These are phyloP conservation scores for Protonemura montana DNA, from an alignment of 2,888 invertebrate species.

Conservation along the genomic window DNA sequence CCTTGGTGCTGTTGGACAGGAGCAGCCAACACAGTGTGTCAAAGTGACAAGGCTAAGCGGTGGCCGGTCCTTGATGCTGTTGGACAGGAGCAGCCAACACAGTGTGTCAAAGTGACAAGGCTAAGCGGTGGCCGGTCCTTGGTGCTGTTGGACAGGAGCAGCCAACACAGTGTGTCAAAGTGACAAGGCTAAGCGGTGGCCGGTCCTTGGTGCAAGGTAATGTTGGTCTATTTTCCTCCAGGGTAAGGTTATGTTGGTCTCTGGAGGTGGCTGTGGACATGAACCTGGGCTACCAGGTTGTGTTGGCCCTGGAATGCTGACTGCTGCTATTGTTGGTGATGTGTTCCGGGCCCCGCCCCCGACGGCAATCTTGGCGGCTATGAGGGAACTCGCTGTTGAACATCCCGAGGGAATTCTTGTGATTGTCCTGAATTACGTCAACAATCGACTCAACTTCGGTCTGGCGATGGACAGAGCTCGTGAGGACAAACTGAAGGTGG, in stretches of 20 bases:
- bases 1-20: too few relatives aligned
- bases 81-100: too few relatives aligned
- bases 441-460: slow-evolving; percentile 83
- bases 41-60: too few relatives aligned
- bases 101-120: too few relatives aligned
- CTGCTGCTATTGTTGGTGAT: slow-evolving; percentile 62
- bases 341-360: slow-evolving; percentile 45
- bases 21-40: too few relatives aligned
- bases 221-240: background rate
- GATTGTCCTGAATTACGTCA: slow-evolving; percentile 78
- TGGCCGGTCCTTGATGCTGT: too few relatives aligned
- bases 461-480: slow-evolving; percentile 77
- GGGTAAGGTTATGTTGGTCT: slow-evolving; percentile 55
- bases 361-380: slow-evolving; percentile 39
- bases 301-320: slow-evolving; percentile 64
- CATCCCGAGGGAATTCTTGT: slow-evolving; percentile 67
- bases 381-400: slow-evolving; percentile 41
- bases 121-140: too few relatives aligned
- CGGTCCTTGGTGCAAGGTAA: too few relatives aligned
- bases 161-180: too few relatives aligned
- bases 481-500: background rate
- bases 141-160: too few relatives aligned
- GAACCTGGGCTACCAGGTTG: slow-evolving; percentile 62
- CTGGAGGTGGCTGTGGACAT: slow-evolving; percentile 66
- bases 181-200: too few relatives aligned